Conservation (phyloP, 2,113 vertebrate species). For the Myotis davidii region DNA sequence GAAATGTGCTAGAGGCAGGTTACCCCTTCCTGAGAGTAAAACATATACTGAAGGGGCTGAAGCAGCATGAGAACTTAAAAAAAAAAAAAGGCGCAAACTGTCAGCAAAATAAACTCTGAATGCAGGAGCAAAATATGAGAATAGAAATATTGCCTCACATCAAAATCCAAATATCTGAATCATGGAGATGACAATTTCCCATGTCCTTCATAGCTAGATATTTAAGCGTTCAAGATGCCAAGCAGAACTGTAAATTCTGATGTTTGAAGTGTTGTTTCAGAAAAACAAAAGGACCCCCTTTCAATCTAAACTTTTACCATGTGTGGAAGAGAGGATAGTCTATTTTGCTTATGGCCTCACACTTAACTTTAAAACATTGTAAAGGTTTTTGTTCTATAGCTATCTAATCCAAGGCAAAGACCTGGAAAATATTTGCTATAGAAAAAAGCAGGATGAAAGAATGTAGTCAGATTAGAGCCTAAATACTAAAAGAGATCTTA, state of each 20-base stretch:
- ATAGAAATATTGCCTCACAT: neutral
- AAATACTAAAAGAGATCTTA: neutral
- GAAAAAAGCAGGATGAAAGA: neutral
- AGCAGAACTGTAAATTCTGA: neutral
- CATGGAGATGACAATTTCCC: neutral
- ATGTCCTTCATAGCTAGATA: neutral
- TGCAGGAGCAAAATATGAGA: constrained; percentile 38
- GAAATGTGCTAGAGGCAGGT: constrained; percentile 12
- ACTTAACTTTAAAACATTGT: constrained; percentile 9
- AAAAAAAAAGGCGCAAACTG: neutral
- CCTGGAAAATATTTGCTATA: neutral
- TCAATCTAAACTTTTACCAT: neutral
- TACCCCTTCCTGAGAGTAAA: constrained; percentile 58
- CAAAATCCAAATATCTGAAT: constrained; percentile 42
- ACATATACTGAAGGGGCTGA: neutral
- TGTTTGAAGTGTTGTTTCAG: constrained; percentile 4
- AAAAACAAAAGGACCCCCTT: neutral
- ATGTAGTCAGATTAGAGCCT: neutral
- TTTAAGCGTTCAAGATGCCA: neutral
- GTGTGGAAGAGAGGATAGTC: neutral
- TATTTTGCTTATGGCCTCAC: neutral
- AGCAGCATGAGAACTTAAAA: constrained; percentile 30
- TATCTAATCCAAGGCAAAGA: constrained; percentile 6
- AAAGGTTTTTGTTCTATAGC: constrained; percentile 1
- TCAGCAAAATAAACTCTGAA: constrained; percentile 45